Conservation (phyloP, 1,140 invertebrate species). For the Drosophila orena region DNA sequence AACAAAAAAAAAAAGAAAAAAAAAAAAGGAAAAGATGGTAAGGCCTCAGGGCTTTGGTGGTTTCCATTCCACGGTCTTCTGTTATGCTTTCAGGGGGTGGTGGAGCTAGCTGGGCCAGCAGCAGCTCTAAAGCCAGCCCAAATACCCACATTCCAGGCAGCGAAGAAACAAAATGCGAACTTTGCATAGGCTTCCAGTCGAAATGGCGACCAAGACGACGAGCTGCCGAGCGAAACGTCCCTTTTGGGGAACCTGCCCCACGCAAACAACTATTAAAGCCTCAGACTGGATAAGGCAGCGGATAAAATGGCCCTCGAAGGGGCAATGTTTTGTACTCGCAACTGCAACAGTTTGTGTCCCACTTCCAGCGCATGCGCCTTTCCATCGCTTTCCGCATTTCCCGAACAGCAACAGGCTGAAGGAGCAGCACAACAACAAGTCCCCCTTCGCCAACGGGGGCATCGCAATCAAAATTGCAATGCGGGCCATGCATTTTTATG, state of each 20-base stretch:
- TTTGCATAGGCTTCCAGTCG: constrained; percentile 64
- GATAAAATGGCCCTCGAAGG: constrained; percentile 68
- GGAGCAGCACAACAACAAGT: constrained; percentile 12
- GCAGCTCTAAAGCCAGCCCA: constrained; percentile 31
- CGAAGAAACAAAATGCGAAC: constrained; percentile 62
- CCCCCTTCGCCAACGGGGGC: neutral
- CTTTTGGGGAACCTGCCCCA: constrained; percentile 62
- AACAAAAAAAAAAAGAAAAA: constrained; percentile 18
- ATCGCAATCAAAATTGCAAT: constrained; percentile 55
- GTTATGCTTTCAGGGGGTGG: constrained; percentile 6
- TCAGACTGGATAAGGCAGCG: constrained; percentile 65
- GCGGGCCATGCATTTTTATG: constrained; percentile 68
- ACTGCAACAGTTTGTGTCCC: constrained; percentile 71
- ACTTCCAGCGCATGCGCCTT: constrained; percentile 68
- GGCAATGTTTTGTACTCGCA: constrained; percentile 64
- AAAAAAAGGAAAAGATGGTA: constrained; percentile 18
- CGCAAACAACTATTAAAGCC: constrained; percentile 20
- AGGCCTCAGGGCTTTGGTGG: constrained; percentile 5
- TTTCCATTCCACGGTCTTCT: neutral
- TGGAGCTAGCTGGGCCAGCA: constrained; percentile 14
- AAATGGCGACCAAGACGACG: constrained; percentile 19
- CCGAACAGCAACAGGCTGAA: constrained; percentile 70
- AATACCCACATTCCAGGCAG: constrained; percentile 59
- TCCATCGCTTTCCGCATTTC: neutral
- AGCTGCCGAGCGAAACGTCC: constrained; percentile 28